Conservation (phyloP, 2,113 vertebrate species). For the Cyprinodon variegatus region DNA sequence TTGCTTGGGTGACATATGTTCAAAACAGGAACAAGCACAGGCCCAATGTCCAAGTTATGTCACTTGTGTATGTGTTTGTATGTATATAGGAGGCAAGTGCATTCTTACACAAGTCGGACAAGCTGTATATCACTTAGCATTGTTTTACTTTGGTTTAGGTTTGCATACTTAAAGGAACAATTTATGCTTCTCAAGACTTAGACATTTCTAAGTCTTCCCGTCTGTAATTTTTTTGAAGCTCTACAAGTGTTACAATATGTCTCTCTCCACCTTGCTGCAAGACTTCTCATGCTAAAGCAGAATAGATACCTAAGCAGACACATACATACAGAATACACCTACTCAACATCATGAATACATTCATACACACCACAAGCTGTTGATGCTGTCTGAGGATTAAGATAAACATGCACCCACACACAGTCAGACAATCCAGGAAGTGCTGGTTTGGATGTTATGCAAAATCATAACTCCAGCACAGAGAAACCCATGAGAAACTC, state of each 20-base stretch:
- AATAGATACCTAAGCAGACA: conserved; percentile 12
- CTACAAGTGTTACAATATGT: neutral
- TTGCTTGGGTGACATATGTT: conserved; percentile 76
- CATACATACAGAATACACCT: conserved; percentile 2
- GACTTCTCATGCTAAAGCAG: conserved; percentile 9
- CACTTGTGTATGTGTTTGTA: conserved; percentile 28
- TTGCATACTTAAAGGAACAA: conserved; percentile 7
- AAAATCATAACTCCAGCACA: conserved; percentile 29
- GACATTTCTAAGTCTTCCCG: conserved; percentile 13
- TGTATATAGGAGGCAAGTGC: neutral
- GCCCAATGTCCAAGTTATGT: conserved; percentile 64
- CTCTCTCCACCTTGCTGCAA: neutral
- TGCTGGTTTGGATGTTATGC: conserved; percentile 42
- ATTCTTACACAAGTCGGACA: conserved; percentile 46
- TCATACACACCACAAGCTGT: conserved; percentile 30
- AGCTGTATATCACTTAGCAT: conserved; percentile 50
- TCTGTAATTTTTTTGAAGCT: conserved; percentile 27
- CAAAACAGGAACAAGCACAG: conserved; percentile 39
- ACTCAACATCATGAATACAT: conserved; percentile 23
- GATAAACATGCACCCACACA: conserved; percentile 35
- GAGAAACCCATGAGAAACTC: conserved; percentile 13
- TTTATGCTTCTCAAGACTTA: conserved; percentile 39
- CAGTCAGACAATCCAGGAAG: conserved; percentile 30
- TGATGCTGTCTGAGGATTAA: conserved; percentile 31
- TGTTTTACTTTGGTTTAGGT: conserved; percentile 26